These are phyloP conservation scores for Ceryle rudis DNA, from an alignment of 2,797 vertebrate species.

Conservation along the genomic window DNA sequence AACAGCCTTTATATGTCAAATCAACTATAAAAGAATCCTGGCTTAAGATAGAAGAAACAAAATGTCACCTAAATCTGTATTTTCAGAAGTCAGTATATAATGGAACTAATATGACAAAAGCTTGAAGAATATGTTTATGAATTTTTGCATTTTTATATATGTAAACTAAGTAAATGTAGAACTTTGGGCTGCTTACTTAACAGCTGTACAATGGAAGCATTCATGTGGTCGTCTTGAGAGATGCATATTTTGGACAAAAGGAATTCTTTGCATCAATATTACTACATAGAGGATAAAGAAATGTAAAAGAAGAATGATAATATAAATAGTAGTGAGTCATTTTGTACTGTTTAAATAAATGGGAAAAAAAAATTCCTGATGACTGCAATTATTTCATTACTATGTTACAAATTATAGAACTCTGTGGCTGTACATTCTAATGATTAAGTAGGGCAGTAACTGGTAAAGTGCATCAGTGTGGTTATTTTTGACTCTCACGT, in stretches of 20 bases:
- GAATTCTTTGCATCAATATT: background rate
- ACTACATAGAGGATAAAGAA: background rate
- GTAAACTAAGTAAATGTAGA: conserved; percentile 21
- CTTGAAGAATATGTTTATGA: background rate
- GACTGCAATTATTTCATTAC: background rate
- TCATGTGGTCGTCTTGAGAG: background rate
- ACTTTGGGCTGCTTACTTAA: conserved; percentile 26
- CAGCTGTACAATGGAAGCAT: background rate
- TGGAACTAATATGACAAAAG: background rate
- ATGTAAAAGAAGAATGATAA: background rate
- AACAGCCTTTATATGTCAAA: conserved; percentile 30
- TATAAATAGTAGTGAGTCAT: background rate
- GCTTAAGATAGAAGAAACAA: background rate
- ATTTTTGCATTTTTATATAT: conserved; percentile 7
- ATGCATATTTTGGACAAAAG: background rate
- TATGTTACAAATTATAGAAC: background rate
- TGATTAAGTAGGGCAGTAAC: background rate
- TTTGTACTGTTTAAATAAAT: background rate
- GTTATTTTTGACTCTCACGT: background rate
- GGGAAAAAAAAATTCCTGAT: background rate
- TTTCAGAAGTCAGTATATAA: background rate
- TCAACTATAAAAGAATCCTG: background rate
- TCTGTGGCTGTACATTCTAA: background rate
- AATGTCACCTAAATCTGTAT: background rate
- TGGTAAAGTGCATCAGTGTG: background rate